A percentile compares a stretch with the other conserved stretches of the same genome.
Evolutionary conservation across 2,888 invertebrate genomes (phyloP).

Genomic region (Tiliacea aurago): DNA sequence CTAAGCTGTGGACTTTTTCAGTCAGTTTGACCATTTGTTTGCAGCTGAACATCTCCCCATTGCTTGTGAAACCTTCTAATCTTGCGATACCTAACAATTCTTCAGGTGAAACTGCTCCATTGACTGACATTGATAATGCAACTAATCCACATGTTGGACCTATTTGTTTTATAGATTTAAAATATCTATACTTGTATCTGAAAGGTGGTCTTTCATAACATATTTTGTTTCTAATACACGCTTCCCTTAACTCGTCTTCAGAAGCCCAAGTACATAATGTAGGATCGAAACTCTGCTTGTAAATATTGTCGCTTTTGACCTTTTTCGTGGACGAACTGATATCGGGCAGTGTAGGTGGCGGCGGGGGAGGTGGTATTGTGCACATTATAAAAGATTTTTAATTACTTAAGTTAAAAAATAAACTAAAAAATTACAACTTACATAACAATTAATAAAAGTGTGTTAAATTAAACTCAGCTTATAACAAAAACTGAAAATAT

Average conservation of each 20-base stretch:
- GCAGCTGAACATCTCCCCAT: constrained; percentile 97
- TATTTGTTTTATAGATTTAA: constrained; percentile 85
- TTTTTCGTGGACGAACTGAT: constrained; percentile 55
- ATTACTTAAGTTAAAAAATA: constrained; percentile 6
- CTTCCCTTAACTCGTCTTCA: constrained; percentile 89
- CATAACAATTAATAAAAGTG: constrained; percentile 47
- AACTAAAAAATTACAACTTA: constrained; percentile 39
- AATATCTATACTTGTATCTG: constrained; percentile 83
- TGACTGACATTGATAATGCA: constrained; percentile 95
- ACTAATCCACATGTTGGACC: constrained; percentile 96
- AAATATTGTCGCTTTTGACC: constrained; percentile 46
- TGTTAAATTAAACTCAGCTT: constrained; percentile 7
- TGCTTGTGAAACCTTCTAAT: constrained; percentile 92
- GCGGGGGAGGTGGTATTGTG: constrained; percentile 80
- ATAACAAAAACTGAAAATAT: constrained; percentile 12
- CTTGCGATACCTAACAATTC: constrained; percentile 92
- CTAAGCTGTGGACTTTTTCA: constrained; percentile 88
- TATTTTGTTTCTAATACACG: constrained; percentile 90
- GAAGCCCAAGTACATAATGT: constrained; percentile 91
- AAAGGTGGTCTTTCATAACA: constrained; percentile 88
- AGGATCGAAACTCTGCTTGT: constrained; percentile 61
- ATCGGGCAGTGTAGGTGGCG: constrained; percentile 64
- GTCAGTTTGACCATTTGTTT: constrained; percentile 92
- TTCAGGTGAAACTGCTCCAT: constrained; percentile 89
- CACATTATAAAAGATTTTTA: constrained; percentile 74